Conservation (phyloP, 2,888 invertebrate genomes). For the Mellilla xanthometata region DNA sequence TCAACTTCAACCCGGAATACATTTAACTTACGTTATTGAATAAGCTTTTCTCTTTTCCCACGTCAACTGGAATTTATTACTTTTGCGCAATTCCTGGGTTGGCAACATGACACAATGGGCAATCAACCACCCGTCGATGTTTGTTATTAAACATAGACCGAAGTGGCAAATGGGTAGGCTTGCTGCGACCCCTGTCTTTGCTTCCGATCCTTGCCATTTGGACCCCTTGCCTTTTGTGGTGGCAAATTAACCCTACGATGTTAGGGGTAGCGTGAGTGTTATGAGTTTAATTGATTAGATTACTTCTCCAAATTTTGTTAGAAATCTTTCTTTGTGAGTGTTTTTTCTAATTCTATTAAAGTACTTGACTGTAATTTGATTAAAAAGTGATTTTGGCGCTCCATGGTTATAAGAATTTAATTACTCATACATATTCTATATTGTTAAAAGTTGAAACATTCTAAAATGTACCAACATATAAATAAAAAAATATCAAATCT, state of each 20-base stretch:
- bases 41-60: conserved; percentile 28
- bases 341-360: not conserved
- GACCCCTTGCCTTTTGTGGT: conserved; percentile 36
- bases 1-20: conserved; percentile 16
- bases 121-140: conserved; percentile 72
- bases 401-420: too few species aligned
- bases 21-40: conserved; percentile 7
- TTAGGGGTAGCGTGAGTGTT: conserved; percentile 4
- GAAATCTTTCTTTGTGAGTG: not conserved
- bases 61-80: conserved; percentile 27
- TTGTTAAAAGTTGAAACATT: too few species aligned
- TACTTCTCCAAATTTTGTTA: not conserved
- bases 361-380: too few species aligned
- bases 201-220: too few species aligned
- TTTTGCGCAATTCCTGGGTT: conserved; percentile 22
- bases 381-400: too few species aligned
- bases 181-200: conserved; percentile 25
- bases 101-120: conserved; percentile 53
- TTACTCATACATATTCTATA: too few species aligned
- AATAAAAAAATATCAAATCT: too few species aligned
- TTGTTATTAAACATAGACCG: conserved; percentile 55
- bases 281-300: conserved; percentile 5
- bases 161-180: conserved; percentile 23
- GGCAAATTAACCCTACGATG: conserved; percentile 40
- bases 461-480: too few species aligned